Base-by-base conservation (phyloP, 1,140 invertebrate species). In the Drosophila ercepeae region DNA sequence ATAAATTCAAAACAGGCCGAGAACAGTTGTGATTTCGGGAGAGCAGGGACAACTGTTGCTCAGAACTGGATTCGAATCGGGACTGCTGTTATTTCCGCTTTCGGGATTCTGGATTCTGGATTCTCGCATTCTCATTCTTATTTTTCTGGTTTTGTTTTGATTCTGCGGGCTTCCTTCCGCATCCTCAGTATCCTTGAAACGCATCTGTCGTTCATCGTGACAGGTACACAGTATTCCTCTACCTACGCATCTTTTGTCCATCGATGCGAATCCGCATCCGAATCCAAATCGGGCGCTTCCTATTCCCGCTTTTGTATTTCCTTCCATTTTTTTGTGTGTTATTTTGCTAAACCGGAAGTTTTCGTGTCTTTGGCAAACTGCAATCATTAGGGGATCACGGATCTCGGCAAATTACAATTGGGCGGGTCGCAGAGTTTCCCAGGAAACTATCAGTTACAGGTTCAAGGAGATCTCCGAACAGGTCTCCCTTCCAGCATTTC, bases 21-120 rank as follows among this genome's bases (percentile, higher is more conserved):
- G 55, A 81, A 86, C 79, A 83, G 79, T 83, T 83, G 79, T 84
- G 79, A 83, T 83, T 83, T 64, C 14, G 51, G 50, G 34, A 44
- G 36, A 29, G 36, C 53, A 65, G 60, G 75, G 75, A 83, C 79
- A 83, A 83, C 79, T 83, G 79, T 83, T 84, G 79, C 79, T 52
- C 71, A 42, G 49, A 71, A 60, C 69, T 57, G 58, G 55, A 51
- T 71, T 60, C 75, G 57, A 55, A 49, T 63, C 51, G 75, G 32
- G 41, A 59, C 79, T 63, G 81, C 45, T 79, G 54, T 72, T 81
- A 72, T 86, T 84, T 84, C 79, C 79, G 79, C 32, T 68, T 79
- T 63, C 59, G 48, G 50, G 48, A 57, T 64, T 64, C 67, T 77
- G n/a, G n/a, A n/a, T n/a, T 63, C 59, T 52, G 50, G 48, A 57